A percentile compares a stretch with the other conserved stretches of the same genome.
Conservation (phyloP, 2,113 vertebrate species). For the Silurus meridionalis region DNA sequence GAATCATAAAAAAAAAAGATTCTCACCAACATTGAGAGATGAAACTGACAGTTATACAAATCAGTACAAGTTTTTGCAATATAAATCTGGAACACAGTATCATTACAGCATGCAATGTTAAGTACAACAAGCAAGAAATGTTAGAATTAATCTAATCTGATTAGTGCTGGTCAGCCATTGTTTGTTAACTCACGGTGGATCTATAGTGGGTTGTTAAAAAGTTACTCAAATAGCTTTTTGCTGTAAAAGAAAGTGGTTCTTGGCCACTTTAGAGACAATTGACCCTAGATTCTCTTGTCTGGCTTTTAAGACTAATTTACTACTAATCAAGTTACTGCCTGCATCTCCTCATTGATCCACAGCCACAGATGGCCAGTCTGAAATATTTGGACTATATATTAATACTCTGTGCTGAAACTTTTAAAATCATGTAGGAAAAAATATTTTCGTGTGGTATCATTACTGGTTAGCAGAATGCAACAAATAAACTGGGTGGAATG, state of each 20-base stretch:
- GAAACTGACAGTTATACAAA: background rate
- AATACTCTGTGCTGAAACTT: background rate
- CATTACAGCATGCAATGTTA: background rate
- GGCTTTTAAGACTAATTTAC: background rate
- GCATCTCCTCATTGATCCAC: background rate
- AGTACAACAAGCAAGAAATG: background rate
- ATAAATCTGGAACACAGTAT: background rate
- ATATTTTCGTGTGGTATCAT: conserved; percentile 6
- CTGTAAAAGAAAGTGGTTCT: background rate
- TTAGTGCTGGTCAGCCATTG: background rate
- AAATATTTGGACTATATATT: background rate
- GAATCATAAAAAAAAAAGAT: background rate
- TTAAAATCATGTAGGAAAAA: background rate
- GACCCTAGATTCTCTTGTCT: background rate
- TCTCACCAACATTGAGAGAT: background rate
- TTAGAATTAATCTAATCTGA: background rate
- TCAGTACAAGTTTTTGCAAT: no score
- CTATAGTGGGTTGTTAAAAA: background rate
- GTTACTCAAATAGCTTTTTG: background rate
- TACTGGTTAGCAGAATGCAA: conserved; percentile 27
- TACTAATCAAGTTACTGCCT: background rate
- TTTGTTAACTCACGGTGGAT: background rate
- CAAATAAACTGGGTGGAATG: conserved; percentile 7
- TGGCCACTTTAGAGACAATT: background rate
- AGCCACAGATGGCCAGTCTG: background rate